These are phyloP conservation scores for Lasius fuliginosus DNA, from an alignment of 2,888 invertebrate genomes.

Conservation along the genomic window DNA sequence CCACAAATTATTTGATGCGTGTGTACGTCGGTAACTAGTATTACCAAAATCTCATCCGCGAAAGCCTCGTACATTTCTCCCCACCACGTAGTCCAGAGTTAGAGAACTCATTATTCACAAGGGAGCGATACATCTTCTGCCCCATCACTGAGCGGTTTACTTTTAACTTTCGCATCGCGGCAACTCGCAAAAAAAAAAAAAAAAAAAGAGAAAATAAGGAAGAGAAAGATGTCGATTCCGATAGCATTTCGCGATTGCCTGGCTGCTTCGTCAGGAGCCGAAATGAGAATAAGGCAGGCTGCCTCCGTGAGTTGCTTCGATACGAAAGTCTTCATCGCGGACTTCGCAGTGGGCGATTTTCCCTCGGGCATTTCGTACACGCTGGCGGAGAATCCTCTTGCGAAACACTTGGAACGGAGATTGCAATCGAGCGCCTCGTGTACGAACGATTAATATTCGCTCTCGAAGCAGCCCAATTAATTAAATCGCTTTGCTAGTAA, in stretches of 20 bases:
- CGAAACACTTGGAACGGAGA: constrained; percentile 61
- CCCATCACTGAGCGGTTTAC: constrained; percentile 64
- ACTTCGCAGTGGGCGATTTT: constrained; percentile 66
- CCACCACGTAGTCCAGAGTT: background rate
- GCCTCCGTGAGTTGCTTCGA: constrained; percentile 43
- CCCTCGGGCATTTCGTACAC: constrained; percentile 52
- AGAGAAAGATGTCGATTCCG: constrained; percentile 39
- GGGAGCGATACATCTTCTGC: constrained; percentile 70
- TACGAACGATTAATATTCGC: constrained; percentile 78
- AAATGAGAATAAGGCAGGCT: constrained; percentile 44
- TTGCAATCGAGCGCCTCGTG: constrained; percentile 66
- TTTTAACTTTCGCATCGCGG: constrained; percentile 60
- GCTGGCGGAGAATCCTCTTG: constrained; percentile 51
- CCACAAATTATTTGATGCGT: background rate
- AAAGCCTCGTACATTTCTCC: background rate
- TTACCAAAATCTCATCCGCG: constrained; percentile 3
- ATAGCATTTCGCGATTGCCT: constrained; percentile 60
- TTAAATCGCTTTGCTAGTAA: constrained; percentile 68
- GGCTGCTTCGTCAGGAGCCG: constrained; percentile 40
- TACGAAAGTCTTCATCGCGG: constrained; percentile 64
- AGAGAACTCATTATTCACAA: constrained; percentile 69
- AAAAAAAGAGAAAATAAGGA: constrained; percentile 55
- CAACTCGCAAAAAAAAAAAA: constrained; percentile 56
- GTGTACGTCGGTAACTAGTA: background rate
- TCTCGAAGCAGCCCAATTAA: constrained; percentile 74